Percentiles rank a stretch among this genome's conserved stretches.
phyloP scores from a whole-genome alignment of 2,797 vertebrate species.

The Acridotheres tristis region DNA sequence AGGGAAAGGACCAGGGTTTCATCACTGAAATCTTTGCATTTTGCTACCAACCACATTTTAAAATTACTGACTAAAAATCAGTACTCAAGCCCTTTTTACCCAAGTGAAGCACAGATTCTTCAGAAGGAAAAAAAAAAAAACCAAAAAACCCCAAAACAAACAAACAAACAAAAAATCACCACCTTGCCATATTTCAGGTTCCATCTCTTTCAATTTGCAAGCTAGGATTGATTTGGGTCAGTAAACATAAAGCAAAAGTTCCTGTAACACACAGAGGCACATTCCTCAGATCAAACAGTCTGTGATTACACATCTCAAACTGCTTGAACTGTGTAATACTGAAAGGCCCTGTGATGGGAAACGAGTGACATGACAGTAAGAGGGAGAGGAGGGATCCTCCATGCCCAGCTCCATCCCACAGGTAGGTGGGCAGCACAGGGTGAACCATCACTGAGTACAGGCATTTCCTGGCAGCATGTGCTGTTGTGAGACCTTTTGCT shows the following conservation, averaged over 20 bases:
- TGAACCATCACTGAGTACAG: background rate
- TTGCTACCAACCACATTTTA: background rate
- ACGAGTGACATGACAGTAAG: background rate
- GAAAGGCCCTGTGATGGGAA: conserved; percentile 50
- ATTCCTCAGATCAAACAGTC: background rate
- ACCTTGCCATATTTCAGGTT: conserved; percentile 7
- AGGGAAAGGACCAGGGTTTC: fast-evolving
- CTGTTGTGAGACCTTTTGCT: background rate
- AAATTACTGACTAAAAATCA: background rate
- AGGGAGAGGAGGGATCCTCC: background rate
- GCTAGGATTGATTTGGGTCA: conserved; percentile 28
- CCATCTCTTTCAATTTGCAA: conserved; percentile 20
- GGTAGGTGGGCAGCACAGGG: background rate
- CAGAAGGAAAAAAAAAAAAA: background rate
- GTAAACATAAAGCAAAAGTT: background rate
- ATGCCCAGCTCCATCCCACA: background rate
- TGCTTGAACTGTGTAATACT: background rate
- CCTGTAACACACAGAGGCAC: background rate
- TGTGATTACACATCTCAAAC: background rate
- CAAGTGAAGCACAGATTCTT: background rate
- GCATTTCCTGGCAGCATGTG: conserved; percentile 31
- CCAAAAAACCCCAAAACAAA: background rate
- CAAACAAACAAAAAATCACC: background rate
- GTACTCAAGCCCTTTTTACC: background rate
- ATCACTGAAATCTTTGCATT: background rate